Evolutionary conservation across 1,140 invertebrate species (phyloP).

Genomic region (Heliconius melpomene): DNA sequence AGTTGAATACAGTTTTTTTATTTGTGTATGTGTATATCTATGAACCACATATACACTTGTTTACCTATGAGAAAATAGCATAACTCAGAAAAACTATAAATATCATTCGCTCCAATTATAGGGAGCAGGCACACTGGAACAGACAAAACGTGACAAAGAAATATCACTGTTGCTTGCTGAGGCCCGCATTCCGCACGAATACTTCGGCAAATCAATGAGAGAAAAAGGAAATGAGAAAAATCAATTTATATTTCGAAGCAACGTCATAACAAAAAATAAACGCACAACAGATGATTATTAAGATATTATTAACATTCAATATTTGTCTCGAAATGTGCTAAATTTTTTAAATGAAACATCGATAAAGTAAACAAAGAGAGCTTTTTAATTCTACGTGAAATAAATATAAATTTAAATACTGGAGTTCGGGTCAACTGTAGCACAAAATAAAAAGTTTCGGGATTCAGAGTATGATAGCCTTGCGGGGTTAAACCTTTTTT

Average conservation of each 20-base stretch:
- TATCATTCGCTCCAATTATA: slow-evolving; percentile 31
- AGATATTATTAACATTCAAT: not conserved
- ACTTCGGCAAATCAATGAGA: slow-evolving; percentile 24
- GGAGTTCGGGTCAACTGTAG: not conserved
- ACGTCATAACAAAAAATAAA: not conserved
- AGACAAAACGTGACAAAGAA: slow-evolving; percentile 25
- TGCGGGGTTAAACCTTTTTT: not conserved
- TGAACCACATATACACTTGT: not conserved
- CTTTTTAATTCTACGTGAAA: not conserved
- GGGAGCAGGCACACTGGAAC: slow-evolving; percentile 19
- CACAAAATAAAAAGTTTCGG: not conserved
- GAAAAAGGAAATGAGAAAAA: slow-evolving; percentile 9
- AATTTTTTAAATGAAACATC: not conserved
- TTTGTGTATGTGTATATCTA: too few relatives aligned
- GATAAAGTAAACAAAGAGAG: not conserved
- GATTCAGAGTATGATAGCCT: not conserved
- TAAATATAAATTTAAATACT: not conserved
- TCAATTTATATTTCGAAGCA: slow-evolving; percentile 2
- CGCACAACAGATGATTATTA: not conserved
- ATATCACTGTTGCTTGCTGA: slow-evolving; percentile 20
- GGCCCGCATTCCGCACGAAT: slow-evolving; percentile 16
- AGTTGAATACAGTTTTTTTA: too few relatives aligned
- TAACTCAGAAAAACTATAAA: slow-evolving; percentile 26
- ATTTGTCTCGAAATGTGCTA: not conserved
- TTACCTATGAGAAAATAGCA: not conserved